A percentile compares a stretch with the other conserved stretches of the same genome.
phyloP scores from a whole-genome alignment of 92 coral and sea anemone species.

The Micromussa lordhowensis region DNA sequence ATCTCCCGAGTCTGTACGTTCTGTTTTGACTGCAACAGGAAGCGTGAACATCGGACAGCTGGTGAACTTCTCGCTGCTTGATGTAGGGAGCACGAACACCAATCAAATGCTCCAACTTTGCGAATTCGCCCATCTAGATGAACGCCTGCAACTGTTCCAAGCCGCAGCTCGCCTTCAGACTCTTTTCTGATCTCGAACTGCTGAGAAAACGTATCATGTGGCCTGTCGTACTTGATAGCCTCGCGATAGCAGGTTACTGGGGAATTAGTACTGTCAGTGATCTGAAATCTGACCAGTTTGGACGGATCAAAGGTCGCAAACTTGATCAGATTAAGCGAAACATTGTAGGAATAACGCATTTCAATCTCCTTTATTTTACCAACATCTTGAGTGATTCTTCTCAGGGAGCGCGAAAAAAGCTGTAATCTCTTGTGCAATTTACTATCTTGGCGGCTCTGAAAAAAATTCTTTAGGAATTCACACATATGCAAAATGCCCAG shows the following conservation, averaged over 20 bases:
- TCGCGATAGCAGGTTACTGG: neutral
- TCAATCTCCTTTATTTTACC: no score
- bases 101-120: neutral
- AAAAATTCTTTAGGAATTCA: neutral
- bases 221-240: neutral
- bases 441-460: neutral
- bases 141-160: no score
- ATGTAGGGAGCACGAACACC: neutral
- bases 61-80: neutral
- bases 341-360: no score
- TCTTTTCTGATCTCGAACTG: neutral
- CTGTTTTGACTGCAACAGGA: no score
- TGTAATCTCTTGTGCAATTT: slow-evolving; percentile 2
- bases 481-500: neutral
- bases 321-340: neutral
- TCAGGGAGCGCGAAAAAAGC: neutral
- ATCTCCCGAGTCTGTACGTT: neutral
- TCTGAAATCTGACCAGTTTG: neutral
- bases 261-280: neutral
- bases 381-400: no score
- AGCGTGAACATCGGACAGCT: no score
- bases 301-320: neutral
- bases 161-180: no score
- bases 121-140: no score
- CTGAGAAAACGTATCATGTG: neutral